These are phyloP conservation scores for Nineta flava DNA, from an alignment of 2,888 invertebrate species.

Conservation along the genomic window DNA sequence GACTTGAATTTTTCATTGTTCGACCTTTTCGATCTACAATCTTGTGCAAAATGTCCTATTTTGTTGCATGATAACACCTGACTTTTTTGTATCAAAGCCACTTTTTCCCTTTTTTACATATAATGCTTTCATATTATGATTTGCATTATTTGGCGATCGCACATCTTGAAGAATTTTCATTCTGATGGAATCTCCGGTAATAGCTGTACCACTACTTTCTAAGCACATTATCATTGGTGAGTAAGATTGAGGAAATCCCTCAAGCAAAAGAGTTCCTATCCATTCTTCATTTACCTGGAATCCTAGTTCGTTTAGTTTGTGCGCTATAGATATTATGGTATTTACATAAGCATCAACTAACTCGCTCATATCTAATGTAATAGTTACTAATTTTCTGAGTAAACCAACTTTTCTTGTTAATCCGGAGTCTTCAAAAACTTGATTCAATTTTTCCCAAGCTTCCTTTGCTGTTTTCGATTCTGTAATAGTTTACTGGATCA, in stretches of 20 bases:
- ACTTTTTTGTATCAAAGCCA: too few species aligned
- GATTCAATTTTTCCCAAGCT: conserved; percentile 15
- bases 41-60: too few species aligned
- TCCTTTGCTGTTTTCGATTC: conserved; percentile 15
- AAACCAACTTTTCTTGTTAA: conserved; percentile 18
- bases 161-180: conserved; percentile 16
- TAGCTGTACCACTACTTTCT: conserved; percentile 15
- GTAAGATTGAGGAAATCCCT: too few species aligned
- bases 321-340: conserved; percentile 16
- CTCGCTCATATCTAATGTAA: conserved; percentile 14
- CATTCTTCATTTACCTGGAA: conserved; percentile 17
- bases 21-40: too few species aligned
- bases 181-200: conserved; percentile 17
- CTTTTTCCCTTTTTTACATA: too few species aligned
- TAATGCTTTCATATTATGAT: too few species aligned
- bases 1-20: too few species aligned
- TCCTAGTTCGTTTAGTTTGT: conserved; percentile 16
- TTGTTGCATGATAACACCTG: too few species aligned
- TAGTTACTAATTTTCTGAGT: conserved; percentile 15
- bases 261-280: conserved; percentile 18
- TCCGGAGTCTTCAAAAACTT: conserved; percentile 18
- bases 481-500: conserved; percentile 15
- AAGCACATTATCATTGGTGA: conserved; percentile 18
- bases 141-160: too few species aligned
- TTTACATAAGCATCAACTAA: conserved; percentile 17